Conservation (phyloP, 2,888 invertebrate genomes). For the Lysandra coridon region DNA sequence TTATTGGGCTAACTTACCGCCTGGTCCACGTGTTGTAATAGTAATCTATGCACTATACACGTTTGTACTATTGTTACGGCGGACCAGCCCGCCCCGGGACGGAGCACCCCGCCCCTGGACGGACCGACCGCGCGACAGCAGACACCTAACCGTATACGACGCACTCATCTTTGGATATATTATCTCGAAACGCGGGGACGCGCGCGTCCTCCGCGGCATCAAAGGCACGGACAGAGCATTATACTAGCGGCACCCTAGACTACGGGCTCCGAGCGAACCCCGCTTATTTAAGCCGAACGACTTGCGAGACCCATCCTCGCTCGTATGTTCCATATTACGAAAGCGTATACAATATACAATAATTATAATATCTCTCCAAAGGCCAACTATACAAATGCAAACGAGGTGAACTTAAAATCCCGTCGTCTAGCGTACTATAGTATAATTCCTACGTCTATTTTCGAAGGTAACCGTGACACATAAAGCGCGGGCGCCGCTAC, state of each 20-base stretch:
- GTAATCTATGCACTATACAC: constrained; percentile 66
- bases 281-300: background rate
- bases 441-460: constrained; percentile 29
- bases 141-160: constrained; percentile 65
- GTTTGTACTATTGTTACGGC: constrained; percentile 72
- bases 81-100: constrained; percentile 48
- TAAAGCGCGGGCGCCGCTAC: constrained; percentile 49
- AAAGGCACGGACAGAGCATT: constrained; percentile 30
- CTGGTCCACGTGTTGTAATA: constrained; percentile 75
- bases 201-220: constrained; percentile 19
- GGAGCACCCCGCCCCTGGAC: constrained; percentile 32
- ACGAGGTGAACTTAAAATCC: background rate
- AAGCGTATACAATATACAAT: background rate
- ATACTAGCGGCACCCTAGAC: constrained; percentile 25
- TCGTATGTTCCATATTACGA: background rate
- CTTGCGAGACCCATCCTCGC: background rate
- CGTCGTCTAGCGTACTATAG: constrained; percentile 22
- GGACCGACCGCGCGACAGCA: constrained; percentile 38
- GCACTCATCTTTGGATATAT: constrained; percentile 70
- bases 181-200: constrained; percentile 40
- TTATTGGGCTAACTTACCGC: constrained; percentile 66
- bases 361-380: background rate
- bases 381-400: background rate
- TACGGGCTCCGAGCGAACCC: background rate
- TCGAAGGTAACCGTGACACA: constrained; percentile 48